These are phyloP conservation scores for Xenopus tropicalis DNA, from an alignment of 2,113 vertebrate genomes.

Conservation along the genomic window DNA sequence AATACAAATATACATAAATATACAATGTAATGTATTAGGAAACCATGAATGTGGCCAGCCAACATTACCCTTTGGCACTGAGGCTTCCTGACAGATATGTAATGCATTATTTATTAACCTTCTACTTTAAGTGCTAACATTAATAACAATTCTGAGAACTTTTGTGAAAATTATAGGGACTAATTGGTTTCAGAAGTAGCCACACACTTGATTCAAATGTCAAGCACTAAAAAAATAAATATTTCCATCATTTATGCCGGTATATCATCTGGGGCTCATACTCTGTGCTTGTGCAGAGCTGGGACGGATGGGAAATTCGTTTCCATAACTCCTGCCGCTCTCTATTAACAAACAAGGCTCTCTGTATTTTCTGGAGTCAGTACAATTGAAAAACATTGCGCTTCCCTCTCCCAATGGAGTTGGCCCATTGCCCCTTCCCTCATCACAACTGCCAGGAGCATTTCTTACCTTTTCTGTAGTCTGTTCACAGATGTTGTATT, in stretches of 20 bases:
- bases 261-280: neutral
- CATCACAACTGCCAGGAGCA: conserved; percentile 35
- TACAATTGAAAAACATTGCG: conserved; percentile 16
- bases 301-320: conserved; percentile 20
- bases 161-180: neutral
- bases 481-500: conserved; percentile 33
- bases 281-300: neutral
- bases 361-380: conserved; percentile 17
- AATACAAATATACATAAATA: too few species aligned
- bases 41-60: neutral
- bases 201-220: neutral
- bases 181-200: neutral
- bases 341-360: conserved; percentile 27
- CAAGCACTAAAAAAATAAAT: neutral
- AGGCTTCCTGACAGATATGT: neutral
- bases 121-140: neutral
- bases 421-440: conserved; percentile 41
- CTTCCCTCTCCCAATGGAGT: conserved; percentile 26
- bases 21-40: too few species aligned
- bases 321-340: conserved; percentile 32
- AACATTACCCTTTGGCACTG: neutral
- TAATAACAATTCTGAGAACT: neutral
- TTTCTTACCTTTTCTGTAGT: conserved; percentile 15
- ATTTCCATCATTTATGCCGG: neutral
- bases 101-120: neutral